Base-by-base conservation (phyloP, 2,113 vertebrate genomes). In the Malaclemys terrapin region DNA sequence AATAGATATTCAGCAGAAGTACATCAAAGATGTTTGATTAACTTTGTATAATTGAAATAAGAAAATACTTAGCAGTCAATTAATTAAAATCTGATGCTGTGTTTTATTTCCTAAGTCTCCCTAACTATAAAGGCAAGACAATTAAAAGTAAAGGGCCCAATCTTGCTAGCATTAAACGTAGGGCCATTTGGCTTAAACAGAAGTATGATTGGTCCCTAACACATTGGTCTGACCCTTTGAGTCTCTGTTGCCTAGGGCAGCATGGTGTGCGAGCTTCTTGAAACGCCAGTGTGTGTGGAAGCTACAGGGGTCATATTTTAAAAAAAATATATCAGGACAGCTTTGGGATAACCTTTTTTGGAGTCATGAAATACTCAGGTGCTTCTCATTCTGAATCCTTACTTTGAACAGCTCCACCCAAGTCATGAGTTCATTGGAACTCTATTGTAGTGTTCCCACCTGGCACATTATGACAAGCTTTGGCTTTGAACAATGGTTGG, bases 91-190 rank as follows among this genome's bases (percentile, higher is more conserved):
- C 42, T 31, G 80, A 29, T 9, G 0, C 0, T 4, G 1, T 22
- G 8, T 25, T 7, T 1, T 1, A 6, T 85, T 90, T 81, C 0
- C 31, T 10, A 0, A 75, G 75, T n/a, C 59, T 1, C 0, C 14
- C 24, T 29, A 47, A 25, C 12, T 78, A 45, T 47, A 25, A 29
- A 29, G 25, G 29, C 62, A n/a, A n/a, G 35, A 19, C 35, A 17
- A 45, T 12, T 29, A 16, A 47, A 45, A 78, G 24, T 78, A 25
- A 47, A 8, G 45, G 24, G 42, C 27, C 5, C 10, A 24, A 29
- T 42, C 76, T 25, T 24, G 45, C 76, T 78, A 47, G 12, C 20
- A 47, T 42, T 42, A 47, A 47, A 78, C 45, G 45, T 24, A 78
- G 14, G 8, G 76, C 45, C 38, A 29, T 16, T 47, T 78, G 76